Base-by-base conservation (phyloP, 2,797 vertebrate genomes). In the Chaenodraco wilsoni region DNA sequence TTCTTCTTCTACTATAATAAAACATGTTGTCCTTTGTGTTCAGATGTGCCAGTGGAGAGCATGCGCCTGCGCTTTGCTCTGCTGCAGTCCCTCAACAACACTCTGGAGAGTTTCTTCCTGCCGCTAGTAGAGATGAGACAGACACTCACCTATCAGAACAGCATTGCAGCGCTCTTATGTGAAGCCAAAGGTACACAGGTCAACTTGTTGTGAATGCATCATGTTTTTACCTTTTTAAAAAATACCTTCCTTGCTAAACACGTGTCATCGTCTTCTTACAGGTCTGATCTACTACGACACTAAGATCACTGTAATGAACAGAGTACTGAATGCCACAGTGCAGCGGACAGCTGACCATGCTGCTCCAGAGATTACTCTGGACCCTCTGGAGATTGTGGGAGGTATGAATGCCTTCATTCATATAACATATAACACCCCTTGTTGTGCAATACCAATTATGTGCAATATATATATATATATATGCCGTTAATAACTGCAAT, bases 331-430 rank as follows among this genome's bases (percentile, higher is more conserved):
- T 0, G 96, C 96, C 69, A 99, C 97, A 0, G 98, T 98, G 31
- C 98, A 99, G 87, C 95, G 98, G 72, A 99, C 98, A 0, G 97
- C 96, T 0, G 98, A 99, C 85, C 98, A 99, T 0, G 98, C 98
- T 0, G 98, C 98, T 1, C 98, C 98, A 0, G 98, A 99, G 77
- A 99, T 99, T 88, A 98, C 97, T 9, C 92, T 99, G 88, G 98
- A 99, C 82, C 98, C 98, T 0, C 88, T 99, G 50, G 97, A 99
- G 72, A 98, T 98, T 1, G 98, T 99, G 0, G 98, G 98, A 96
- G 98, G 98, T 98, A 65, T 5, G 27, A 8, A 44, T 31, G 52
- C 10, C 37, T 71, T 52, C 33, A 37, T 55, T 33, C 27, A 27
- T 27, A 27, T 27, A 27, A 27, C 27, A 27, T 27, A 27, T 27